Conservation (phyloP, 2,888 invertebrate species). For the Dascillus cervinus region DNA sequence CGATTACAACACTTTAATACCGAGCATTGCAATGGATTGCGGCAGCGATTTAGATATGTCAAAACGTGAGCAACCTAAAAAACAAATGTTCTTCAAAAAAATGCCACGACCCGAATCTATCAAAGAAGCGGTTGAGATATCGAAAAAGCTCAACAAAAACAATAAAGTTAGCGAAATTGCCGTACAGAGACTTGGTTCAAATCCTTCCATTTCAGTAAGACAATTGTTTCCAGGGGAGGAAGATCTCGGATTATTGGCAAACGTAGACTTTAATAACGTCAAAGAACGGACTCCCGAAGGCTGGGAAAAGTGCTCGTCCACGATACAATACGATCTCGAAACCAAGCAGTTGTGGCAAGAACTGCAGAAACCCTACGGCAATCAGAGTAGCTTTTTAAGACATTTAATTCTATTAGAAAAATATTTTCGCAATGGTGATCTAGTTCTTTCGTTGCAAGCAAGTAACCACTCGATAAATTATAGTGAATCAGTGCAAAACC, state of each 20-base stretch:
- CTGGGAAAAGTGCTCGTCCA: constrained; percentile 74
- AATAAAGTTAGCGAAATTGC: constrained; percentile 46
- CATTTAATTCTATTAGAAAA: constrained; percentile 76
- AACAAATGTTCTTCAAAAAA: constrained; percentile 20
- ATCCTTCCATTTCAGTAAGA: constrained; percentile 75
- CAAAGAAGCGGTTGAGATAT: constrained; percentile 29
- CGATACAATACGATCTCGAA: constrained; percentile 75
- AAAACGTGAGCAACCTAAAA: constrained; percentile 22
- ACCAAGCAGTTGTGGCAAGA: constrained; percentile 76
- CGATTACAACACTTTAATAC: constrained; percentile 39
- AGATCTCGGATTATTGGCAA: constrained; percentile 68
- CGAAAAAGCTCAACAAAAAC: constrained; percentile 40
- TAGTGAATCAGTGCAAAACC: constrained; percentile 69
- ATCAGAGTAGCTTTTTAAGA: constrained; percentile 76
- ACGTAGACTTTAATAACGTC: constrained; percentile 64
- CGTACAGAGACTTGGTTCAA: constrained; percentile 61
- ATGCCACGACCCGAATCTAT: constrained; percentile 24
- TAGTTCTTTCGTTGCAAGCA: constrained; percentile 65
- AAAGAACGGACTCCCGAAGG: constrained; percentile 72
- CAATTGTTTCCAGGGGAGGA: constrained; percentile 78
- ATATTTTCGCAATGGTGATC: constrained; percentile 71
- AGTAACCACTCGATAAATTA: constrained; percentile 69
- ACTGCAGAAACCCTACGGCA: constrained; percentile 78
- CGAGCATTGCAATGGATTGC: constrained; percentile 37
- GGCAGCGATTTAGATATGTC: constrained; percentile 33